These are phyloP conservation scores for Drosophila mercatorum DNA, from an alignment of 2,888 invertebrate genomes.

Conservation along the genomic window DNA sequence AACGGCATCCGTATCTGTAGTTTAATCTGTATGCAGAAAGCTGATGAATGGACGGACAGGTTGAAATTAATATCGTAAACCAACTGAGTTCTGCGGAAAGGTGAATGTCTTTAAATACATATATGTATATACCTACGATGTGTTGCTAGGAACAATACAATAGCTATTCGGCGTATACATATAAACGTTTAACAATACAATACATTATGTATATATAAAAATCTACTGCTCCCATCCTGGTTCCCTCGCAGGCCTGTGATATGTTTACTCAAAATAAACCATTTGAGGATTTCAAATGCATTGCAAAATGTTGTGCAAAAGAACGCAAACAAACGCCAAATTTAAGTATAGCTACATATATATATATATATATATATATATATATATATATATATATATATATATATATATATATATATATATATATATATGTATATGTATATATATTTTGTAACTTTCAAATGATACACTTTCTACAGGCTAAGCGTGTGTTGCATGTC, in stretches of 20 bases:
- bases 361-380: constrained; percentile 5
- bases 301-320: constrained; percentile 69
- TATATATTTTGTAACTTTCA: constrained; percentile 41
- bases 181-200: constrained; percentile 15
- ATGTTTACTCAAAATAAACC: constrained; percentile 53
- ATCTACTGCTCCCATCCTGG: constrained; percentile 25
- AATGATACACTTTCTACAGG: constrained; percentile 43
- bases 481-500: constrained; percentile 38
- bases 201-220: constrained; percentile 19
- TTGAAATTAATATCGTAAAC: constrained; percentile 60
- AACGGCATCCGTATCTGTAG: constrained; percentile 31
- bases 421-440: not conserved
- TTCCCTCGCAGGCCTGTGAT: constrained; percentile 44
- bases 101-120: constrained; percentile 4
- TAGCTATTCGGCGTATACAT: constrained; percentile 33
- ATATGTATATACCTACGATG: constrained; percentile 18
- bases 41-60: constrained; percentile 74
- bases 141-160: constrained; percentile 68
- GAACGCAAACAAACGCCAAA: constrained; percentile 30
- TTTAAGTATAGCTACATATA: constrained; percentile 5
- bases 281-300: constrained; percentile 49
- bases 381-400: constrained; percentile 8
- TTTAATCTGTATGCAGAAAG: constrained; percentile 44
- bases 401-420: constrained; percentile 10
- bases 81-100: constrained; percentile 24